Conservation (phyloP, 2,797 vertebrate genomes). For the Gymnodraco acuticeps region DNA sequence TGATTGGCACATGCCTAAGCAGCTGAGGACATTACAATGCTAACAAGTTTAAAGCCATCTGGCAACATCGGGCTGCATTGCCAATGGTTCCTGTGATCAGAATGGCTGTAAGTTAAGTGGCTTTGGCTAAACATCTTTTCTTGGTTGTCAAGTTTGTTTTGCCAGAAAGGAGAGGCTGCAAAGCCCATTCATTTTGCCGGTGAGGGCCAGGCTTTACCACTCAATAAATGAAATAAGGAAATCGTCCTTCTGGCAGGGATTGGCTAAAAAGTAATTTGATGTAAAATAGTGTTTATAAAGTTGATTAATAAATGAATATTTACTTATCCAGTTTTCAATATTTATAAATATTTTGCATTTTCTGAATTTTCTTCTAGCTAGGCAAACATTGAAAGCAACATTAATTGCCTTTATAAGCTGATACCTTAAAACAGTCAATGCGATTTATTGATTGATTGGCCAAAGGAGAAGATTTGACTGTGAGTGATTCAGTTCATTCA, state of each 20-base stretch:
- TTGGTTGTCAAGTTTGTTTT: slow-evolving; percentile 49
- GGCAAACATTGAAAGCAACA: slow-evolving; percentile 6
- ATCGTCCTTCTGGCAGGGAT: slow-evolving; percentile 25
- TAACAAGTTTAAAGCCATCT: slow-evolving; percentile 69
- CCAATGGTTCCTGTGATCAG: slow-evolving; percentile 17
- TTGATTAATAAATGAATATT: background rate
- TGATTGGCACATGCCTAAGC: slow-evolving; percentile 12
- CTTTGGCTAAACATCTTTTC: slow-evolving; percentile 55
- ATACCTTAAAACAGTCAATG: slow-evolving; percentile 29
- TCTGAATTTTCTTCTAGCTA: background rate
- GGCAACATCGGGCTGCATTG: slow-evolving; percentile 31
- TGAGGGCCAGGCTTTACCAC: slow-evolving; percentile 8
- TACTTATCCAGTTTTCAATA: background rate
- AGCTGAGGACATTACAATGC: slow-evolving; percentile 39
- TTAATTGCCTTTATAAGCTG: slow-evolving; percentile 61
- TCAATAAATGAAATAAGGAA: slow-evolving; percentile 42
- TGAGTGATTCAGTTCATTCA: background rate
- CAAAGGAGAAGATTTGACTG: background rate
- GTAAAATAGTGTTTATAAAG: slow-evolving; percentile 27
- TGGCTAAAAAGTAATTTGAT: slow-evolving; percentile 22
- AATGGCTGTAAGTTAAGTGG: slow-evolving; percentile 51
- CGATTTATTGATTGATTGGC: slow-evolving; percentile 28
- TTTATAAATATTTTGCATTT: background rate
- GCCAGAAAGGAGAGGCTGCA: slow-evolving; percentile 40
- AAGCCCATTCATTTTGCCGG: slow-evolving; percentile 62